Conservation (phyloP, 2,888 invertebrate species). For the Leucoma salicis region DNA sequence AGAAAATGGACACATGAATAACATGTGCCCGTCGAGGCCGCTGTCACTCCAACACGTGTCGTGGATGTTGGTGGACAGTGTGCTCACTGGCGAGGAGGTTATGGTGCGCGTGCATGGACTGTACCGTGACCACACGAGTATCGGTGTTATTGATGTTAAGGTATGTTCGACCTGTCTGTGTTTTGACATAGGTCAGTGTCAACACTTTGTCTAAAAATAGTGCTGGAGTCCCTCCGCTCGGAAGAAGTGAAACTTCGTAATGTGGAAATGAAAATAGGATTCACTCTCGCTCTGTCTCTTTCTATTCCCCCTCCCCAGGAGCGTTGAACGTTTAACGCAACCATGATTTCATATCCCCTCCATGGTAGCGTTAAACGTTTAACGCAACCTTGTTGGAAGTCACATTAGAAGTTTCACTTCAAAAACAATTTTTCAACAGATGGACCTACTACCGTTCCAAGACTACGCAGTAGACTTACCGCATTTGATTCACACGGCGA, state of each 20-base stretch:
- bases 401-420: no score
- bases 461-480: conserved; percentile 81
- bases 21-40: conserved; percentile 47
- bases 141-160: conserved; percentile 48
- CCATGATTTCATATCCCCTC: no score
- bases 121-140: conserved; percentile 22
- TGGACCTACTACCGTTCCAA: conserved; percentile 69
- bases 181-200: neutral
- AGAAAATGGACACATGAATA: conserved; percentile 66
- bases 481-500: conserved; percentile 85
- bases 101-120: conserved; percentile 48
- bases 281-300: no score
- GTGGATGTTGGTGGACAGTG: conserved; percentile 51
- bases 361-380: no score
- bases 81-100: conserved; percentile 55
- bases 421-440: conserved; percentile 58
- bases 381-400: no score
- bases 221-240: no score
- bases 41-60: conserved; percentile 37
- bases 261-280: no score
- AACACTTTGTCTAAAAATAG: no score
- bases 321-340: no score
- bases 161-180: conserved; percentile 27
- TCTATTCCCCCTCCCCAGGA: no score
- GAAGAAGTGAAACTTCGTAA: no score